These are phyloP conservation scores for Spisula solida DNA, from an alignment of 2,888 invertebrate genomes.

Conservation along the genomic window DNA sequence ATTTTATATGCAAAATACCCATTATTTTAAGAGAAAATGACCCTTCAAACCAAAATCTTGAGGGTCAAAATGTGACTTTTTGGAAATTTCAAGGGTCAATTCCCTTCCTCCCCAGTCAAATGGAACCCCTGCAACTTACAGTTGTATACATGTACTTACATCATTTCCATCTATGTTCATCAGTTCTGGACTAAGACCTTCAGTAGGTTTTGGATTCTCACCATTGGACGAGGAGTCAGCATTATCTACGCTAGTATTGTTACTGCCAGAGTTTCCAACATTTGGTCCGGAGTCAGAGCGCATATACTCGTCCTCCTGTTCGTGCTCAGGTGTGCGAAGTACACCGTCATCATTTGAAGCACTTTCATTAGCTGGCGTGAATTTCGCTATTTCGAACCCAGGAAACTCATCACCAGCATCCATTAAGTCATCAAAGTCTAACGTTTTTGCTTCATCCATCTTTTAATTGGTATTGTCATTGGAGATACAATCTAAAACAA, in stretches of 20 bases:
- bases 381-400: conserved; percentile 68
- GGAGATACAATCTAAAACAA: not conserved
- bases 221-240: not conserved
- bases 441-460: conserved; percentile 53
- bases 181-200: not conserved
- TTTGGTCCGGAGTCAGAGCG: not conserved
- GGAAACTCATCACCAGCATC: conserved; percentile 67
- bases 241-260: not conserved
- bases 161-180: not conserved
- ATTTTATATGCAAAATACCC: no score
- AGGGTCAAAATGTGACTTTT: no score
- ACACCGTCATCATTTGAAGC: conserved; percentile 51
- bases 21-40: no score
- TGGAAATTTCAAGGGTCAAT: no score
- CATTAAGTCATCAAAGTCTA: conserved; percentile 69
- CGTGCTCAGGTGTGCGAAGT: conserved; percentile 62
- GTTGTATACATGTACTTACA: no score
- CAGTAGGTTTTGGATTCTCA: not conserved
- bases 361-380: conserved; percentile 55
- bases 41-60: no score
- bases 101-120: no score
- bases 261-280: conserved; percentile 9
- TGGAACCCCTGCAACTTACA: no score
- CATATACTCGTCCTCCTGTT: conserved; percentile 49
- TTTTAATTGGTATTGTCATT: not conserved